phyloP scores from a whole-genome alignment of 2,888 invertebrate species.

The Cataglyphis rosenhaueri region DNA sequence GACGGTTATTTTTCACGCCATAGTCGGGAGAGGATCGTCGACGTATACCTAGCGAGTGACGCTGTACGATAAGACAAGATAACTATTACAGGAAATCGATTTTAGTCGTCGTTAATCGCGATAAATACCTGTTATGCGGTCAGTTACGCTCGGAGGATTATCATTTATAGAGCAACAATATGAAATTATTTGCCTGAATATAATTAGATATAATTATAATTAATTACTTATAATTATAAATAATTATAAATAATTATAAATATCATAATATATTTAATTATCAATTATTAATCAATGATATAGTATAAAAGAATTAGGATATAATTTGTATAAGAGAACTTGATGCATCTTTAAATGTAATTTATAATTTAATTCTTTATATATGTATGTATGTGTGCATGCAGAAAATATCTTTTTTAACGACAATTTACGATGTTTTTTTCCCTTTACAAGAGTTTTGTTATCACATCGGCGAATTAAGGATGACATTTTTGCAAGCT shows the following conservation, averaged over 20 bases:
- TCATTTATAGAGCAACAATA: background rate
- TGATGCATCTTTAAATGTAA: background rate
- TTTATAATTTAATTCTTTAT: background rate
- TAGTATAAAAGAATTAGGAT: background rate
- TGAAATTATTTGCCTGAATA: slow-evolving; percentile 4
- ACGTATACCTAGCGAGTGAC: background rate
- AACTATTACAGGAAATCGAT: slow-evolving; percentile 36
- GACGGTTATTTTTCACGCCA: slow-evolving; percentile 65
- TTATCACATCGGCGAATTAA: background rate
- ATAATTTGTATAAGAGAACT: background rate
- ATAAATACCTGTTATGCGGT: slow-evolving; percentile 30
- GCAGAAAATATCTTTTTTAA: background rate
- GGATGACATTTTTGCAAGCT: slow-evolving; percentile 18
- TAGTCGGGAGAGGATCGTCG: slow-evolving; percentile 31
- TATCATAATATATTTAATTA: background rate
- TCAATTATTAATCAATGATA: background rate
- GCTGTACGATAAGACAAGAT: slow-evolving; percentile 40
- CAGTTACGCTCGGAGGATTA: slow-evolving; percentile 1
- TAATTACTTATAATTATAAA: background rate
- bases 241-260: background rate
- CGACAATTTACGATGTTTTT: background rate
- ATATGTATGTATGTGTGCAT: no score
- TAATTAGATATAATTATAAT: slow-evolving; percentile 1
- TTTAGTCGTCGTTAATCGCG: slow-evolving; percentile 28
- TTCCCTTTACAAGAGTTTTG: background rate